Evolutionary conservation across 2,113 vertebrate genomes (phyloP), one percentile per base, ranked within the genome.

Genomic region (Bujurquina vittata): DNA sequence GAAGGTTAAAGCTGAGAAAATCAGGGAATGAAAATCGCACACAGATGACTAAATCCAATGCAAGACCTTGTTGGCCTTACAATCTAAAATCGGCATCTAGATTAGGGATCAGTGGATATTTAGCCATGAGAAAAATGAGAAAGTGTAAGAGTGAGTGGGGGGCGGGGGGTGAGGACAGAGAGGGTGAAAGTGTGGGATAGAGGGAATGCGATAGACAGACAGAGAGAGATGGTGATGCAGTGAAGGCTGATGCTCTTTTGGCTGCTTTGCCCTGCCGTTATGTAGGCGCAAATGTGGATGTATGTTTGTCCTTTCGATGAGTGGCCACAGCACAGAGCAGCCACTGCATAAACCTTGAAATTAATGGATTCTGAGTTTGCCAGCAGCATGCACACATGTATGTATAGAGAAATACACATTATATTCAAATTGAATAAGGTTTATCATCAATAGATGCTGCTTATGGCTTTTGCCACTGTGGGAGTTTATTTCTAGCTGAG

Each of bases 61-160:
- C 63, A 69, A 54, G 83, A 87, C 90, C 79, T 80, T 7, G 1
- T 46, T 74, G 77, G 77, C 79, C 81, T 80, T 73, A 46, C 69
- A 69, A 86, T 88, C 78, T 84, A 79, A 90, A 90, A 79, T 89
- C 29, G 12, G 75, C 81, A 20, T 84, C 79, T 81, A 83, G 84
- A 90, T 89, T 86, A 86, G 79, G 80, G 85, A 84, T 91, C 88
- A 84, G 85, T 67, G 74, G 65, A 86, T 88, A 83, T 83, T 80
- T 85, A 91, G 72, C 86, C 87, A 87, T 84, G 77, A 87, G 83
- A 72, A 83, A 84, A 77, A 86, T 1, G 6, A 60, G 65, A 29
- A 55, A 69, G 40, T 37, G 22, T 23, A 67, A n/a, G 72, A 33
- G 77, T 15, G 22, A 54, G 46, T 63, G n/a, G 9, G 33, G 35